Percentiles rank a stretch among this genome's conserved stretches.
phyloP scores from a whole-genome alignment of 2,797 vertebrate species.

The Loriculus beryllinus region DNA sequence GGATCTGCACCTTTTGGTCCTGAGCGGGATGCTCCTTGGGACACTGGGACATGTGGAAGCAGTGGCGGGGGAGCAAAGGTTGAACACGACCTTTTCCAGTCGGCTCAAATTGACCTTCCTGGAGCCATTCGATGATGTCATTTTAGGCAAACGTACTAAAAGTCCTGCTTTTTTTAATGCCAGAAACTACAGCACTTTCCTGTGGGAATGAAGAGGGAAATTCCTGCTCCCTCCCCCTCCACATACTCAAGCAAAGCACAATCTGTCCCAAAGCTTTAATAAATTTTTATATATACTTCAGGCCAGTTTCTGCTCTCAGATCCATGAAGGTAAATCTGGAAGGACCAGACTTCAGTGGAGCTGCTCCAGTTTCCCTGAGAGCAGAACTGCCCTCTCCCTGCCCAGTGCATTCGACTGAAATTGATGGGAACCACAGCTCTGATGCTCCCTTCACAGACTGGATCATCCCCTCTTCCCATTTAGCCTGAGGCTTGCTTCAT shows the following conservation, averaged over 20 bases:
- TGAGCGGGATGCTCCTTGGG: fast-evolving
- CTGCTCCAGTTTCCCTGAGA: neutral
- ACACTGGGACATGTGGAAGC: neutral
- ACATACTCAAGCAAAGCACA: neutral
- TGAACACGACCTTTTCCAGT: neutral
- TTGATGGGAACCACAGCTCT: fast-evolving
- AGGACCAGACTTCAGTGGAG: neutral
- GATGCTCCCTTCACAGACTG: neutral
- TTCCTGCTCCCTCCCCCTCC: neutral
- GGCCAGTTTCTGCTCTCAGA: neutral
- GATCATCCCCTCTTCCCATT: neutral
- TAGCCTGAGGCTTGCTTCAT: neutral
- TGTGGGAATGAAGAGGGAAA: slow-evolving; percentile 24
- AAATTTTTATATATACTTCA: neutral
- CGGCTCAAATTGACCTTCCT: neutral
- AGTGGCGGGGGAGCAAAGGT: neutral
- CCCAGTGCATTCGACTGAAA: neutral
- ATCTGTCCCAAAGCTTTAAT: slow-evolving; percentile 14
- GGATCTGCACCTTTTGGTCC: neutral
- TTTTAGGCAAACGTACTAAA: neutral
- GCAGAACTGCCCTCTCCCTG: neutral
- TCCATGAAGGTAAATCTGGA: neutral
- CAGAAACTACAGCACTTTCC: neutral
- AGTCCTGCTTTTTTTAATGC: neutral
- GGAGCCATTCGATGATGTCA: neutral